Evolutionary conservation across 2,113 vertebrate species (phyloP).

Genomic region (Antechinus flavipes): DNA sequence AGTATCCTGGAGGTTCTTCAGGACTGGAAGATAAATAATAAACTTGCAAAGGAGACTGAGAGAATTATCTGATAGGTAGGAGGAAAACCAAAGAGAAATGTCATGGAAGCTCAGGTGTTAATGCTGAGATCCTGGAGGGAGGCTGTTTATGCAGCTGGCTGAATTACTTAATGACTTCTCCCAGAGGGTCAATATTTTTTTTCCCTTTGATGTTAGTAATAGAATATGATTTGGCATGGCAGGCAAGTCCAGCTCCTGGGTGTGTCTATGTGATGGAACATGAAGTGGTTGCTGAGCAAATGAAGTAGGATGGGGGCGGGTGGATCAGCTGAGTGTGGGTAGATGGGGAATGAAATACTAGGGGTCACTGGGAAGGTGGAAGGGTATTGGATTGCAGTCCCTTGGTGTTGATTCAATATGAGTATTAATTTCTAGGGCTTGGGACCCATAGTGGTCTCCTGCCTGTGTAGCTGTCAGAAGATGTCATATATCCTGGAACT

Average conservation of each 20-base stretch:
- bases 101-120: not conserved
- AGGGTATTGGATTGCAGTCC: not conserved
- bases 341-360: not conserved
- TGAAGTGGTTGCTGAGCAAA: not conserved
- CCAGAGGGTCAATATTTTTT: not conserved
- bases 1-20: not conserved
- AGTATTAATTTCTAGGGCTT: not conserved
- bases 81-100: not conserved
- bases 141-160: not conserved
- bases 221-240: not conserved
- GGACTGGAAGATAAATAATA: not conserved
- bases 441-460: not conserved
- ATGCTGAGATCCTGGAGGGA: not conserved
- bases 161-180: not conserved
- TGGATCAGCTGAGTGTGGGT: not conserved
- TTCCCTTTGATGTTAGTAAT: not conserved
- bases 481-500: not conserved
- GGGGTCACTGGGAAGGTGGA: not conserved
- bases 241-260: not conserved
- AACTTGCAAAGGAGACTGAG: not conserved
- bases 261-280: not conserved
- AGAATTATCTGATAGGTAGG: not conserved
- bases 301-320: not conserved
- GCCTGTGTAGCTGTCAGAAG: not conserved
- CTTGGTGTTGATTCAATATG: not conserved